A percentile compares a stretch with the other conserved stretches of the same genome.
phyloP scores from a whole-genome alignment of 2,797 vertebrate species.

The Phataginus tetradactyla region DNA sequence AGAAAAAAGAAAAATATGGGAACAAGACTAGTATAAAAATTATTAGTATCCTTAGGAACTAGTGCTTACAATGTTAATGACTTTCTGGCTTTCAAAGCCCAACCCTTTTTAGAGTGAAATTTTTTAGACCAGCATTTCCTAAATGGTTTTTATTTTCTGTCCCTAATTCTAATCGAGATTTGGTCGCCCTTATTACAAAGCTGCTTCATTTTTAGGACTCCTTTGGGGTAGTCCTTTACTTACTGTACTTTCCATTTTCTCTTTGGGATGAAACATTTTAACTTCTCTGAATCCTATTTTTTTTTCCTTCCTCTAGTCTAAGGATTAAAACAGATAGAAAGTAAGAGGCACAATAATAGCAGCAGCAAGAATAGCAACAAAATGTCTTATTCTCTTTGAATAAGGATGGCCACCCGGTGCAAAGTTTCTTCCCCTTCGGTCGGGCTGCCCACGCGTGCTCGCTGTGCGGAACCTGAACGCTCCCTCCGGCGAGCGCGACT shows the following conservation, averaged over 20 bases:
- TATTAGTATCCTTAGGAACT: not conserved
- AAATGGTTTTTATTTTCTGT: not conserved
- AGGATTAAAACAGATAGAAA: constrained; percentile 25
- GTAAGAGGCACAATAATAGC: not conserved
- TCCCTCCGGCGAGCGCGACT: not conserved
- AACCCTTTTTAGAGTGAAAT: not conserved
- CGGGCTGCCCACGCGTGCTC: not conserved
- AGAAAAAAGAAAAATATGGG: not conserved
- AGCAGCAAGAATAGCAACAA: not conserved
- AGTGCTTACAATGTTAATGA: not conserved
- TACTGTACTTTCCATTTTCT: not conserved
- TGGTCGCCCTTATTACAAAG: not conserved
- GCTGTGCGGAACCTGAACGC: fast-evolving
- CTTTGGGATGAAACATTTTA: not conserved
- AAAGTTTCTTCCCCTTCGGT: not conserved
- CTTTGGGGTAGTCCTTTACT: not conserved
- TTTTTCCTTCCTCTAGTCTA: not conserved
- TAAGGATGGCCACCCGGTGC: not conserved
- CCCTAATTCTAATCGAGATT: not conserved
- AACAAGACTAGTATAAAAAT: not conserved
- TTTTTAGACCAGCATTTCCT: constrained; percentile 9
- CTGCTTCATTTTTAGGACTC: not conserved
- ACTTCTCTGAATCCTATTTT: not conserved
- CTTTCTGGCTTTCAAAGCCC: not conserved
- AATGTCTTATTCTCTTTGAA: not conserved